Evolutionary conservation across 2,888 invertebrate genomes (phyloP).

Genomic region (Cryptocephalus primarius): DNA sequence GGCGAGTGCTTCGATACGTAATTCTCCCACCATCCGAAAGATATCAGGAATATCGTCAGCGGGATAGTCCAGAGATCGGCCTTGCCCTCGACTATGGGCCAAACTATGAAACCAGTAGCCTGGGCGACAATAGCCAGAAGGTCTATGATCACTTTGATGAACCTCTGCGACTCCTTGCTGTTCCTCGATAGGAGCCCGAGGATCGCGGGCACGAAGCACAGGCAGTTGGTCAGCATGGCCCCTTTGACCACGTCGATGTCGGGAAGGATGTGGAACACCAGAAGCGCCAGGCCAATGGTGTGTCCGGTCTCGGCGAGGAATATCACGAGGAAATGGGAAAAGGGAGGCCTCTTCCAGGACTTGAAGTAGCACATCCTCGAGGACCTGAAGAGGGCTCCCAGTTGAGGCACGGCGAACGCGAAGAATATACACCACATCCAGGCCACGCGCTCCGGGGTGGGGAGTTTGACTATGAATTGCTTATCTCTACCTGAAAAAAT

Average conservation of each 20-base stretch:
- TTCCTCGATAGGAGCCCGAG: conserved; percentile 68
- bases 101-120: conserved; percentile 81
- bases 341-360: conserved; percentile 64
- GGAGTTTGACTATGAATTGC: conserved; percentile 69
- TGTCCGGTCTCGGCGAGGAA: conserved; percentile 81
- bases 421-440: conserved; percentile 91
- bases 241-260: conserved; percentile 90
- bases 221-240: conserved; percentile 91
- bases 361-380: conserved; percentile 85
- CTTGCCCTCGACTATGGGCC: conserved; percentile 74
- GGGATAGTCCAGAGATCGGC: conserved; percentile 79
- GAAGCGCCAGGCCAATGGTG: conserved; percentile 73
- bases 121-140: conserved; percentile 79
- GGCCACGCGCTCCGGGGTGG: conserved; percentile 76
- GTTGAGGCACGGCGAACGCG: conserved; percentile 79
- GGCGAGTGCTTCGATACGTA: conserved; percentile 82
- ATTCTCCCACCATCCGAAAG: conserved; percentile 93
- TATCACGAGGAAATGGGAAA: conserved; percentile 54
- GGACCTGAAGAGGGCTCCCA: conserved; percentile 75
- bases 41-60: conserved; percentile 71
- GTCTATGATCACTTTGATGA: conserved; percentile 70
- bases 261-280: conserved; percentile 83
- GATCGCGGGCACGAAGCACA: conserved; percentile 81
- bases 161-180: conserved; percentile 68
- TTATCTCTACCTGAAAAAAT: conserved; percentile 66